Conservation (phyloP, 2,888 invertebrate genomes). For the Amphipyra tragopoginis region DNA sequence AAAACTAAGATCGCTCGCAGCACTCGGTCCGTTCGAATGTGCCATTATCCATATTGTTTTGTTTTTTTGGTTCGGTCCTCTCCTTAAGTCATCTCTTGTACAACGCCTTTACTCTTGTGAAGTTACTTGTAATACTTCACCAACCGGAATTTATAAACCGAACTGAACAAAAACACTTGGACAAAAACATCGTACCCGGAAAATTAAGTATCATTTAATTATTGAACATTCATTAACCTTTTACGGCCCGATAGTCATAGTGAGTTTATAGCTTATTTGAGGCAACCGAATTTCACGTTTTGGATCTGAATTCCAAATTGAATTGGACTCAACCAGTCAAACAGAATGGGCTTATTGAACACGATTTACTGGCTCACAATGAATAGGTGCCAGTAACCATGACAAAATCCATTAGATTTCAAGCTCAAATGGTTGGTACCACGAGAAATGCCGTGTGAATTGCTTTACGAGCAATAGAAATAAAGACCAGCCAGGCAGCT, state of each 20-base stretch:
- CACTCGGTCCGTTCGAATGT: too few species aligned
- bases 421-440: constrained; percentile 26
- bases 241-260: constrained; percentile 32
- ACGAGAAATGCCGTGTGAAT: constrained; percentile 24
- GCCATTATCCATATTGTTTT: too few species aligned
- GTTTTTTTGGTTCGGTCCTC: too few species aligned
- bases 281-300: constrained; percentile 56
- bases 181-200: constrained; percentile 5
- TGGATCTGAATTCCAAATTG: constrained; percentile 64
- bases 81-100: constrained; percentile 21
- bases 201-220: constrained; percentile 26
- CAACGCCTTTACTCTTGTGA: constrained; percentile 41
- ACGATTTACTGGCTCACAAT: constrained; percentile 61
- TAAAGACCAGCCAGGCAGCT: constrained; percentile 1
- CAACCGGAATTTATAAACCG: constrained; percentile 33
- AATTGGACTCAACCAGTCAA: constrained; percentile 65
- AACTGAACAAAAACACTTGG: not conserved
- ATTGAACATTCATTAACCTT: constrained; percentile 30
- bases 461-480: constrained; percentile 8
- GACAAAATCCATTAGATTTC: constrained; percentile 49
- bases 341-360: constrained; percentile 61
- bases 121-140: constrained; percentile 35
- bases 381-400: constrained; percentile 59
- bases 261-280: constrained; percentile 46
- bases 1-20: too few species aligned